These are phyloP conservation scores for Anagrus nilaparvatae DNA, from an alignment of 1,140 invertebrate genomes.

Conservation along the genomic window DNA sequence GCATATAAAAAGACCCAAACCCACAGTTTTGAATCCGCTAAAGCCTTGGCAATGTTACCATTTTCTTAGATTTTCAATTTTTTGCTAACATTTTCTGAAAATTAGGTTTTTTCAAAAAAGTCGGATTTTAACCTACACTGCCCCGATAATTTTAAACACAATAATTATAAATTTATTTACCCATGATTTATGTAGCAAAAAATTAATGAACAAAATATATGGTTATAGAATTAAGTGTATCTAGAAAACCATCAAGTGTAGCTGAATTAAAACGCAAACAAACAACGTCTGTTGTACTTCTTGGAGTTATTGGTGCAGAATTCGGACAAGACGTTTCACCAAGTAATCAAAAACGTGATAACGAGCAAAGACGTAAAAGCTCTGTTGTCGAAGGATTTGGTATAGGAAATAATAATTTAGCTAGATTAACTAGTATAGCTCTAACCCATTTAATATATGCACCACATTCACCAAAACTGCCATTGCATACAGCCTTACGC, in stretches of 20 bases:
- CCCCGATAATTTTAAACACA: background rate
- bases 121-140: too few relatives aligned
- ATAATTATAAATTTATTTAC: background rate
- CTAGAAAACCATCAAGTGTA: slow-evolving; percentile 70
- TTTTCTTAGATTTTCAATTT: too few relatives aligned
- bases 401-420: slow-evolving; percentile 84
- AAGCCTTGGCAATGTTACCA: too few relatives aligned
- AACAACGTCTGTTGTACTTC: slow-evolving; percentile 89
- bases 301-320: slow-evolving; percentile 96
- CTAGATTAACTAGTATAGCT: slow-evolving; percentile 85
- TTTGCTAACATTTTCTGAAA: too few relatives aligned
- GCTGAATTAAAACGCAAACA: slow-evolving; percentile 89
- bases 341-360: slow-evolving; percentile 49
- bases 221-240: slow-evolving; percentile 41
- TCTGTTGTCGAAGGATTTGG: slow-evolving; percentile 83
- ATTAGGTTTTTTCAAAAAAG: too few relatives aligned
- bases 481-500: slow-evolving; percentile 79
- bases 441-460: slow-evolving; percentile 88
- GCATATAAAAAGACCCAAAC: too few relatives aligned
- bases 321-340: slow-evolving; percentile 85
- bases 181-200: background rate
- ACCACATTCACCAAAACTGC: slow-evolving; percentile 68
- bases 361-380: slow-evolving; percentile 60
- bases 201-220: slow-evolving; percentile 6
- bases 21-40: too few relatives aligned